Evolutionary conservation across 1,140 invertebrate species (phyloP).

Genomic region (Apis dorsata): DNA sequence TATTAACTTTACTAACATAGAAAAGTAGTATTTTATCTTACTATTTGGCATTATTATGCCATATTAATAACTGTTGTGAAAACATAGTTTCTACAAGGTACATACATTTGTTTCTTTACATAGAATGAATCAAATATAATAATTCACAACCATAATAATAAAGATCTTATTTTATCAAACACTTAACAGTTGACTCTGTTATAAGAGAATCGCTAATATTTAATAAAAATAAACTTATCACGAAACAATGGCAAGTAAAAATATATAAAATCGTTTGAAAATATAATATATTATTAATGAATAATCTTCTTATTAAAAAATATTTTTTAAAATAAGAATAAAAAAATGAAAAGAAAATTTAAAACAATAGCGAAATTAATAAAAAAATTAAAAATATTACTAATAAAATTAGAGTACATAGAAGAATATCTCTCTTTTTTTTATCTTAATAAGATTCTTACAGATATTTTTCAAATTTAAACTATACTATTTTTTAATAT

Average conservation of each 20-base stretch:
- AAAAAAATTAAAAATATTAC: slow-evolving; percentile 57
- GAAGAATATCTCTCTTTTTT: slow-evolving; percentile 72
- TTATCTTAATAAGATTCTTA: slow-evolving; percentile 45
- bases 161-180: slow-evolving; percentile 22
- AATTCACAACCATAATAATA: slow-evolving; percentile 53
- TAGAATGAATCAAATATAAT: slow-evolving; percentile 40
- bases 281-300: neutral
- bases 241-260: slow-evolving; percentile 41
- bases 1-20: slow-evolving; percentile 37
- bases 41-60: slow-evolving; percentile 10
- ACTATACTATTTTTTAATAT: neutral
- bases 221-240: slow-evolving; percentile 26
- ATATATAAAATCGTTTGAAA: slow-evolving; percentile 15
- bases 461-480: slow-evolving; percentile 53
- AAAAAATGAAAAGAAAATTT: neutral
- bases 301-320: neutral
- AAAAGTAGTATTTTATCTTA: slow-evolving; percentile 52
- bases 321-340: too few species aligned
- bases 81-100: slow-evolving; percentile 51
- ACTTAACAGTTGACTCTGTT: slow-evolving; percentile 13
- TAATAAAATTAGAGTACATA: slow-evolving; percentile 74
- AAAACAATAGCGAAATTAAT: slow-evolving; percentile 22
- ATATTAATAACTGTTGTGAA: slow-evolving; percentile 25
- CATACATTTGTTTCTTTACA: slow-evolving; percentile 43
- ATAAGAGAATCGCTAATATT: slow-evolving; percentile 11